Evolutionary conservation across 2,113 vertebrate species (phyloP).

Genomic region (Holacanthus passer): DNA sequence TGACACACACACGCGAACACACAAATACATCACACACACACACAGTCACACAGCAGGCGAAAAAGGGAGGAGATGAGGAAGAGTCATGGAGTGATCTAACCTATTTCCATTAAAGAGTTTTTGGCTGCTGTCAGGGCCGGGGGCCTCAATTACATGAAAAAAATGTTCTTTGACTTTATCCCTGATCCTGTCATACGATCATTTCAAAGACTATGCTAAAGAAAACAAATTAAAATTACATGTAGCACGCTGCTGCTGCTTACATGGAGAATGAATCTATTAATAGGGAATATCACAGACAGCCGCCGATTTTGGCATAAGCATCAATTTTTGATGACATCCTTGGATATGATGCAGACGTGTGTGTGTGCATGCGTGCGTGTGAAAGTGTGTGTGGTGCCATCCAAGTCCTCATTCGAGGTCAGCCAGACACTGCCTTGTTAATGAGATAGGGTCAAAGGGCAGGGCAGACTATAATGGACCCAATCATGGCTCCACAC

Average conservation of each 20-base stretch:
- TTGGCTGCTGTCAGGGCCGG: slow-evolving; percentile 45
- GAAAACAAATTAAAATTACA: slow-evolving; percentile 73
- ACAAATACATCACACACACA: slow-evolving; percentile 11
- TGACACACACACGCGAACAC: slow-evolving; percentile 38
- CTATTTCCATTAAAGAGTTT: slow-evolving; percentile 70
- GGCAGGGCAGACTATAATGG: slow-evolving; percentile 54
- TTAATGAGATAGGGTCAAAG: slow-evolving; percentile 73
- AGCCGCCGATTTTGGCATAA: slow-evolving; percentile 16
- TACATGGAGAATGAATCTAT: slow-evolving; percentile 31
- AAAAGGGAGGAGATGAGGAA: slow-evolving; percentile 51
- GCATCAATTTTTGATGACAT: slow-evolving; percentile 49
- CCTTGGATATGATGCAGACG: background rate
- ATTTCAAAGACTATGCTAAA: slow-evolving; percentile 52
- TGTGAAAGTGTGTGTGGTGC: background rate
- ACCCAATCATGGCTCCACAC: slow-evolving; percentile 34
- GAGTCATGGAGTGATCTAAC: slow-evolving; percentile 67
- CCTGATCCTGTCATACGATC: slow-evolving; percentile 50
- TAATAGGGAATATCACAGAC: slow-evolving; percentile 48
- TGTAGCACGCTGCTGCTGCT: slow-evolving; percentile 11
- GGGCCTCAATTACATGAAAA: slow-evolving; percentile 51
- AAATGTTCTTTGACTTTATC: slow-evolving; percentile 37
- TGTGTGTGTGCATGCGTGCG: background rate
- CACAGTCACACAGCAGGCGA: slow-evolving; percentile 24
- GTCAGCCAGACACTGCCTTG: slow-evolving; percentile 59
- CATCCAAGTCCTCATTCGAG: slow-evolving; percentile 18